Base-by-base conservation (phyloP, 2,113 vertebrate species). In the Rutilus rutilus region DNA sequence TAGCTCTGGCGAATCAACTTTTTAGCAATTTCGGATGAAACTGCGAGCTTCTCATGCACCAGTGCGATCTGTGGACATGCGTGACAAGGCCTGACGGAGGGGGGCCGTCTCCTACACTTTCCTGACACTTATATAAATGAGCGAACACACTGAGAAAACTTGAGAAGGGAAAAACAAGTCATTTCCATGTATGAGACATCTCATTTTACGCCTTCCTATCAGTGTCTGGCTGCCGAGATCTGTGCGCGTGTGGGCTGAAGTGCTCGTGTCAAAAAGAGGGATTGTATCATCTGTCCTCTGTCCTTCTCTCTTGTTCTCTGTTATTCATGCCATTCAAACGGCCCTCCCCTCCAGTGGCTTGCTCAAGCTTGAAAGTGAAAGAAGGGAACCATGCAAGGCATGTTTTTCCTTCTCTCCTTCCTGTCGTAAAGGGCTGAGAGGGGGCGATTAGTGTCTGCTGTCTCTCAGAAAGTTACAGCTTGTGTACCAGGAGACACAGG, bases 351-450 rank as follows among this genome's bases (percentile, higher is more conserved):
- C 86, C 84, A 83, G 71, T 89, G 82, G 81, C 67, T 89, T 86
- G 87, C 87, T 86, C 82, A 86, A 83, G 90, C 88, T 88, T 89
- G 89, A 90, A 88, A 91, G 87, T 85, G 84, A 87, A 88, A 85
- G 69, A 85, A 78, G 75, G 85, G 86, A 87, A 69, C 78, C 86
- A 88, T 83, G 81, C 50, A 86, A 90, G 87, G 86, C 76, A 54
- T 87, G 89, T 87, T 87, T 85, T 87, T 83, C 39, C 82, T 79
- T 88, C 85, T 89, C 84, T 87, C 54, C 74, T 88, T 71, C 86
- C 86, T 39, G 42, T 64, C 79, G 71, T 87, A 88, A 90, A 86
- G 83, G 75, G 79, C 83, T 85, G 80, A 86, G 87, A 85, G 87
- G 89, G 86, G 71, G 78, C 80, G 86, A 90, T 90, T 90, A 88